phyloP scores from a whole-genome alignment of 2,113 vertebrate species.

The Anolis carolinensis region DNA sequence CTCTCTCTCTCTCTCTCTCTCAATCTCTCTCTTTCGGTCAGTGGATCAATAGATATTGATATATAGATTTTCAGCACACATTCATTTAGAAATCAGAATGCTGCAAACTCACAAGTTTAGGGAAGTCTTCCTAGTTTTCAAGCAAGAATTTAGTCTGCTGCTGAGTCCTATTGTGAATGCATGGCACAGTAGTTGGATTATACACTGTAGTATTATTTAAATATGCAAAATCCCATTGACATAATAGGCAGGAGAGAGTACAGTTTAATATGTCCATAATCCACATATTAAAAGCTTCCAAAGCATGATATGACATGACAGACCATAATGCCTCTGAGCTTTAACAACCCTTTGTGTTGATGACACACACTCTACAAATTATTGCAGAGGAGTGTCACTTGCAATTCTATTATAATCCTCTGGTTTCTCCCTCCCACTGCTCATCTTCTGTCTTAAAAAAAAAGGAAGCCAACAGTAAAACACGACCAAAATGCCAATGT shows the following conservation, averaged over 20 bases:
- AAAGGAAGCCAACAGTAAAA: conserved; percentile 22
- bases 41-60: not conserved
- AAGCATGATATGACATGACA: conserved; percentile 67
- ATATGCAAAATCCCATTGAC: conserved; percentile 67
- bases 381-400: conserved; percentile 38
- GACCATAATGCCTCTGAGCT: conserved; percentile 61
- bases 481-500: not conserved
- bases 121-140: not conserved
- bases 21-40: not conserved
- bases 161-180: conserved; percentile 41
- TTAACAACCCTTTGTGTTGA: conserved; percentile 63
- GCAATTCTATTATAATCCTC: conserved; percentile 48
- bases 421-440: not conserved
- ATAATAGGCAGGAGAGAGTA: conserved; percentile 63
- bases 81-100: not conserved
- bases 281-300: conserved; percentile 66
- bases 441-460: not conserved
- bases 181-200: conserved; percentile 45
- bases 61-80: not conserved
- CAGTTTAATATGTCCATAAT: conserved; percentile 67
- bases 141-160: not conserved
- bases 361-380: conserved; percentile 61
- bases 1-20: not conserved
- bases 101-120: conserved; percentile 12
- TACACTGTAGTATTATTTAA: conserved; percentile 62